phyloP scores from a whole-genome alignment of 2,888 invertebrate species.

The Aphodius sticticus region DNA sequence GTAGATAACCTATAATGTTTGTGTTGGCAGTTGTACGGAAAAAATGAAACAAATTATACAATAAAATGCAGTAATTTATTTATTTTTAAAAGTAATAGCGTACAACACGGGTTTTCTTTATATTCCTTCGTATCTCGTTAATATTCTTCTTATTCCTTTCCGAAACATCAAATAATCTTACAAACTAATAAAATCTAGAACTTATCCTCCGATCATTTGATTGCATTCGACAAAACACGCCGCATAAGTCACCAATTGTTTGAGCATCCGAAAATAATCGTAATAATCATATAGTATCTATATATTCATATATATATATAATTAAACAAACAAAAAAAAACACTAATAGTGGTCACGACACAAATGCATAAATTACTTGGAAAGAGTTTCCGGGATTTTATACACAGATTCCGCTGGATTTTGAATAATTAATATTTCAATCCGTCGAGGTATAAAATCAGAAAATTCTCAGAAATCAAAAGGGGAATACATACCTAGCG shows the following conservation, averaged over 20 bases:
- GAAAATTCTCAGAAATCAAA: slow-evolving; percentile 37
- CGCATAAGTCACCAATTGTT: not conserved
- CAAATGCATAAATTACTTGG: slow-evolving; percentile 20
- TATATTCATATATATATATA: not conserved
- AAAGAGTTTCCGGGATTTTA: not conserved
- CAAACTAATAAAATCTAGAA: slow-evolving; percentile 55
- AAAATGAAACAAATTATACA: slow-evolving; percentile 21
- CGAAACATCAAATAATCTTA: slow-evolving; percentile 53
- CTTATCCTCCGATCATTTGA: slow-evolving; percentile 50
- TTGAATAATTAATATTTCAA: not conserved
- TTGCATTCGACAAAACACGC: not conserved
- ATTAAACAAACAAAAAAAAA: slow-evolving; percentile 30
- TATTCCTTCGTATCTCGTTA: slow-evolving; percentile 13
- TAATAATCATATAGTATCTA: slow-evolving; percentile 4
- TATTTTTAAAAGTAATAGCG: slow-evolving; percentile 60
- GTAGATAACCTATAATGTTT: not conserved
- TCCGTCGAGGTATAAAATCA: slow-evolving; percentile 18
- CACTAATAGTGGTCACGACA: slow-evolving; percentile 31
- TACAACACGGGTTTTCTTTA: slow-evolving; percentile 58
- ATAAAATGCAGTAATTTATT: slow-evolving; percentile 59
- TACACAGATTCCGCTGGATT: slow-evolving; percentile 5
- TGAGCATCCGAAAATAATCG: slow-evolving; percentile 4
- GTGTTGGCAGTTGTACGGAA: not conserved
- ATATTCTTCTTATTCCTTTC: slow-evolving; percentile 17
- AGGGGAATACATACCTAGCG: not conserved